Conservation (phyloP, 2,113 vertebrate species). For the Syngnathoides biaculeatus region DNA sequence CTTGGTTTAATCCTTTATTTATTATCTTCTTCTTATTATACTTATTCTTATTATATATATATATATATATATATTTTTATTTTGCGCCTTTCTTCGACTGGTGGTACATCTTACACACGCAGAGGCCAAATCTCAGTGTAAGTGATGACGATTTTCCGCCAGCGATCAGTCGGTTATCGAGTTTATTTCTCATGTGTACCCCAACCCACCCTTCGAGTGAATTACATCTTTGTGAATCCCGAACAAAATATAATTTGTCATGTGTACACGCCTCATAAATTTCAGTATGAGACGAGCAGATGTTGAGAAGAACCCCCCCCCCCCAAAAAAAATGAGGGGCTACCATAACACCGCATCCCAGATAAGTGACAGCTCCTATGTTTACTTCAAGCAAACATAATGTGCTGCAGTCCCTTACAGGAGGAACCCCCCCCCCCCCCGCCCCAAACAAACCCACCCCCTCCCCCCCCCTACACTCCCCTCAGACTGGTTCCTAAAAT, state of each 20-base stretch:
- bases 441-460: constrained; percentile 22
- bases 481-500: constrained; percentile 38
- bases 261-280: constrained; percentile 9
- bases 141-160: constrained; percentile 38
- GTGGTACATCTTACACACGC: constrained; percentile 71
- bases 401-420: constrained; percentile 50
- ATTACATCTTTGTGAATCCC: background rate
- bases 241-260: background rate
- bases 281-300: constrained; percentile 63
- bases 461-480: constrained; percentile 25
- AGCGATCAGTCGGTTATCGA: constrained; percentile 41
- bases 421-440: constrained; percentile 26
- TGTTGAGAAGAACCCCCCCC: constrained; percentile 59
- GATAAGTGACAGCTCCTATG: constrained; percentile 49
- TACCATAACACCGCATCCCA: constrained; percentile 16
- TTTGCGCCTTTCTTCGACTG: constrained; percentile 66
- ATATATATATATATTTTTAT: too few species aligned
- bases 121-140: constrained; percentile 40
- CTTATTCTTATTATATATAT: too few species aligned
- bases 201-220: background rate
- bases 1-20: constrained; percentile 54
- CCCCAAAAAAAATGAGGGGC: constrained; percentile 4
- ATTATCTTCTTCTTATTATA: too few species aligned
- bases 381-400: constrained; percentile 55
- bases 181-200: constrained; percentile 22